Conservation (phyloP, 2,113 vertebrate species). For the Zapus hudsonius region DNA sequence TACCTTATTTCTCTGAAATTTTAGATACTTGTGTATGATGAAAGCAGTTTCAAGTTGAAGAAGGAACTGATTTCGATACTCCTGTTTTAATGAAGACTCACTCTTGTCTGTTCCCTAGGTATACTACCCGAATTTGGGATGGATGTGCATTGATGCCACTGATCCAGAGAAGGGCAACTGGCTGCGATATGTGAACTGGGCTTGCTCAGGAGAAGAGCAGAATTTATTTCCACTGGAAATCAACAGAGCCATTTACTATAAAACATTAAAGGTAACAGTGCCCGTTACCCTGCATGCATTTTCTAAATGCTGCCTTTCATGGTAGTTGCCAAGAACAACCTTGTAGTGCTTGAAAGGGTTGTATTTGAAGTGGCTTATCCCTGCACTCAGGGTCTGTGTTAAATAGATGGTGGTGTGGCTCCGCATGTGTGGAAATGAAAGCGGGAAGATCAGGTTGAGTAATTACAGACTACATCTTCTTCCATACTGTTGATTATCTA, state of each 20-base stretch:
- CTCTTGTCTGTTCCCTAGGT: constrained; percentile 82
- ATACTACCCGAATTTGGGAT: constrained; percentile 94
- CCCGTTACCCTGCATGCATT: not conserved
- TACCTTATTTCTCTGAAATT: constrained; percentile 36
- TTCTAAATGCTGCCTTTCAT: not conserved
- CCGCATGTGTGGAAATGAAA: not conserved
- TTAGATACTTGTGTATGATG: not conserved
- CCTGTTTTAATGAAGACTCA: constrained; percentile 5
- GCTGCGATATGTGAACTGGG: constrained; percentile 96
- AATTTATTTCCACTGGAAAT: constrained; percentile 96
- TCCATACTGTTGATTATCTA: not conserved
- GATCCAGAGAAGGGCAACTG: constrained; percentile 95
- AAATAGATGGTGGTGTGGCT: not conserved
- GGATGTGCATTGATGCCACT: constrained; percentile 97
- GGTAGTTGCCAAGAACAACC: not conserved
- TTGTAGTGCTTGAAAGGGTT: not conserved
- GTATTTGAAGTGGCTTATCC: not conserved
- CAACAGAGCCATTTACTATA: constrained; percentile 96
- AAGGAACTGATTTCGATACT: not conserved
- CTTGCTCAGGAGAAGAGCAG: constrained; percentile 92
- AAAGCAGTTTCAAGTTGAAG: constrained; percentile 15
- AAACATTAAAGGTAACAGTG: constrained; percentile 91
- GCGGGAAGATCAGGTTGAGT: not conserved
- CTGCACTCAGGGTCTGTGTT: not conserved
- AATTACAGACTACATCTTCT: not conserved